Percentiles rank a stretch among this genome's conserved stretches.
phyloP scores from a whole-genome alignment of 2,113 vertebrate species.

The rat (Rattus norvegicus) region DNA sequence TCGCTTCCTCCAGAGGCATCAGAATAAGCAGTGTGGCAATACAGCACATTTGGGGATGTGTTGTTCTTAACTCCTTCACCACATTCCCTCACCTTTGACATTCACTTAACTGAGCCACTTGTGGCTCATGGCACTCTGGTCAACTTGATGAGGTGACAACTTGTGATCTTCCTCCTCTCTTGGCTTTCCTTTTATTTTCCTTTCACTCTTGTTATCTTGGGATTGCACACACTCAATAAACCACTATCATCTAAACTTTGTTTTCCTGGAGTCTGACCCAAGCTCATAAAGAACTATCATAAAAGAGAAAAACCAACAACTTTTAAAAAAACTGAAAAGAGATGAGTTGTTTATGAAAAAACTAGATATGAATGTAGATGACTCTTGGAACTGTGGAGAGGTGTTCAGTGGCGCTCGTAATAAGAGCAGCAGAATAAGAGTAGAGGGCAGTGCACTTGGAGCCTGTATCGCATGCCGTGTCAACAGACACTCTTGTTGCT shows the following conservation, averaged over 20 bases:
- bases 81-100: neutral
- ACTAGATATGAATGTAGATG: neutral
- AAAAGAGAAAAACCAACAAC: neutral
- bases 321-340: neutral
- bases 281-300: neutral
- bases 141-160: neutral
- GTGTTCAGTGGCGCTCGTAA: neutral
- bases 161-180: neutral
- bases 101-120: neutral
- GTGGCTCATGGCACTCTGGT: neutral
- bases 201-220: neutral
- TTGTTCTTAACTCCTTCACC: neutral
- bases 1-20: neutral
- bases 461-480: neutral
- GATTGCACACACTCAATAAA: neutral
- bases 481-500: neutral
- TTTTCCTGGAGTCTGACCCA: neutral
- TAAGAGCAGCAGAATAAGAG: conserved; percentile 5
- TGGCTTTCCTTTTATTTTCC: neutral
- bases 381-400: neutral
- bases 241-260: neutral
- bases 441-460: neutral
- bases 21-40: neutral
- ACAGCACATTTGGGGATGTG: neutral
- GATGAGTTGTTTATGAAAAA: conserved; percentile 2